Percentiles rank a stretch among this genome's conserved stretches.
Evolutionary conservation across 2,113 vertebrate genomes (phyloP).

Genomic region (Sceloporus tristichus): DNA sequence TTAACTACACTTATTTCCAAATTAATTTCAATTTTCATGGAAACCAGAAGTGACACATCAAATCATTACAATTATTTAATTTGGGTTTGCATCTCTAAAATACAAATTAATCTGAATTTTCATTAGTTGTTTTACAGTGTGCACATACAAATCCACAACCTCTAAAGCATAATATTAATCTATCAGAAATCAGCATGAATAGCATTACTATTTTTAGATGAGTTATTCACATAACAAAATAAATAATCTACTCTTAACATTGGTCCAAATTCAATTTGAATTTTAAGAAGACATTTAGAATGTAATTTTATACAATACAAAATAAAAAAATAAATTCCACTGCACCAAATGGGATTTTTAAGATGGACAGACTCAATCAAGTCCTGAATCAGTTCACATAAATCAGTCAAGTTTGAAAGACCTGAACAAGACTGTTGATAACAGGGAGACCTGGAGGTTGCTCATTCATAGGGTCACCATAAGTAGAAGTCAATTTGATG

Average conservation of each 20-base stretch:
- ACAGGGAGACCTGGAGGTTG: too few species aligned
- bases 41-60: background rate
- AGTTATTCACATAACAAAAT: background rate
- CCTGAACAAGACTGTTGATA: too few species aligned
- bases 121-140: background rate
- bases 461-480: too few species aligned
- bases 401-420: too few species aligned
- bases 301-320: background rate
- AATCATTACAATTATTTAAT: background rate
- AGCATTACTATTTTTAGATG: background rate
- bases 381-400: too few species aligned
- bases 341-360: too few species aligned
- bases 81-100: background rate
- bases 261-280: background rate
- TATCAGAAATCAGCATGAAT: background rate
- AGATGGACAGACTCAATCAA: too few species aligned
- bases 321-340: too few species aligned
- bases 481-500: too few species aligned
- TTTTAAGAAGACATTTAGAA: background rate
- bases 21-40: background rate
- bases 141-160: background rate
- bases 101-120: background rate
- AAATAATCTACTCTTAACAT: background rate
- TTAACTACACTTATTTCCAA: background rate
- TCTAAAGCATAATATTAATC: background rate